These are phyloP conservation scores for Saccostrea glomerata DNA, from an alignment of 1,140 invertebrate genomes.

Conservation along the genomic window DNA sequence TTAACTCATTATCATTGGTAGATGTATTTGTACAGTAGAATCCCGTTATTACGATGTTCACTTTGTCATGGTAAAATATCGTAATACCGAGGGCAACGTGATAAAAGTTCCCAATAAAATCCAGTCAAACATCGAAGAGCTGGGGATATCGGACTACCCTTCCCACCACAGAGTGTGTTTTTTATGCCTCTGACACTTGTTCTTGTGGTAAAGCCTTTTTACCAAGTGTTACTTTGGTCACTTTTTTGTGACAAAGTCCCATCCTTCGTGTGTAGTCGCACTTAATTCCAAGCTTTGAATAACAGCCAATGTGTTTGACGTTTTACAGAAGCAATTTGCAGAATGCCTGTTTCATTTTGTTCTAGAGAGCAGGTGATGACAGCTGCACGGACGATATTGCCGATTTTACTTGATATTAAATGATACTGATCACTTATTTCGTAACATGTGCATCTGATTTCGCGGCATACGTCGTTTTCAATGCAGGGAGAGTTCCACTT, in stretches of 20 bases:
- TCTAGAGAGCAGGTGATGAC: conserved; percentile 34
- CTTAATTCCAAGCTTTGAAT: conserved; percentile 16
- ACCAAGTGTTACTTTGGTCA: conserved; percentile 27
- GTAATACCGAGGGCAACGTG: no score
- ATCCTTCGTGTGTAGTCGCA: conserved; percentile 16
- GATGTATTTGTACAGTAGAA: no score
- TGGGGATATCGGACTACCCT: neutral
- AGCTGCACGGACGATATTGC: conserved; percentile 22
- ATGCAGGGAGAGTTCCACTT: conserved; percentile 3
- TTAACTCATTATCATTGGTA: no score
- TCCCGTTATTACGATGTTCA: no score
- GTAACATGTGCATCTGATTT: conserved; percentile 38
- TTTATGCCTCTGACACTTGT: conserved; percentile 20
- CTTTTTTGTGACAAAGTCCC: conserved; percentile 33
- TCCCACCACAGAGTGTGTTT: conserved; percentile 20
- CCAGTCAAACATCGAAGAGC: no score
- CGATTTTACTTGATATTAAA: conserved; percentile 35
- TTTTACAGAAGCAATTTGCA: conserved; percentile 36
- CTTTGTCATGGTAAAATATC: no score
- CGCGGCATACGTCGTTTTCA: conserved; percentile 32
- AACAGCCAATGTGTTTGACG: conserved; percentile 3
- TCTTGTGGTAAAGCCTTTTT: conserved; percentile 15
- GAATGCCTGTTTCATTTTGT: conserved; percentile 35
- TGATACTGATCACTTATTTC: conserved; percentile 38
- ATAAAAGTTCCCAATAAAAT: no score